Percentiles rank a stretch among this genome's conserved stretches.
Evolutionary conservation across 2,888 invertebrate genomes (phyloP).

Genomic region (Macrosiphum euphorbiae): DNA sequence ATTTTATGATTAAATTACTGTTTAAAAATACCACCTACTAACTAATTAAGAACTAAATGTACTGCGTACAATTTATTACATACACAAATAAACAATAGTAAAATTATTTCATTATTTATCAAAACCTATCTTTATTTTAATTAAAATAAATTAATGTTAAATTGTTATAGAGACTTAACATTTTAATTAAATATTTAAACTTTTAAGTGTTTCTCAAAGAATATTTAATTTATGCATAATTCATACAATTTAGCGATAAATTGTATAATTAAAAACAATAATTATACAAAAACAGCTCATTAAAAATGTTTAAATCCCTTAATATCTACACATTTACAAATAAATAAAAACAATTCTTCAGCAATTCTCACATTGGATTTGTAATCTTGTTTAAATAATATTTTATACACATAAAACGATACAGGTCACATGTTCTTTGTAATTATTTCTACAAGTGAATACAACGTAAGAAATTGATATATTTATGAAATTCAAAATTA

Average conservation of each 20-base stretch:
- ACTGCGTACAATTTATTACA: neutral
- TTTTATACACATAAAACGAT: neutral
- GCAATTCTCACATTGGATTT: neutral
- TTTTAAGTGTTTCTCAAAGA: neutral
- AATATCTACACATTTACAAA: neutral
- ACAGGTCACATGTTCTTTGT: neutral
- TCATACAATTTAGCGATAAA: neutral
- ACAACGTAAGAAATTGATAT: neutral
- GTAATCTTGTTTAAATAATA: neutral
- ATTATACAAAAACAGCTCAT: neutral
- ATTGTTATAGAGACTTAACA: neutral
- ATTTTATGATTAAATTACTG: neutral
- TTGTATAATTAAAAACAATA: neutral
- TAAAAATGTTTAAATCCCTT: neutral
- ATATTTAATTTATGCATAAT: neutral
- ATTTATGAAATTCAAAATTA: neutral
- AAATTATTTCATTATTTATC: neutral
- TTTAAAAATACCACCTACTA: neutral
- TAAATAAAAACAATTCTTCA: neutral
- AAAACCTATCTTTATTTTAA: neutral
- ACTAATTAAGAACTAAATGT: neutral
- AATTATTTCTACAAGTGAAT: neutral
- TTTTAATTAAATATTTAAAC: neutral
- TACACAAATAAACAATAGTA: neutral
- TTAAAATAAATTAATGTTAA: neutral